Conservation (phyloP, 1,140 invertebrate species). For the Drosophila equinoxialis region DNA sequence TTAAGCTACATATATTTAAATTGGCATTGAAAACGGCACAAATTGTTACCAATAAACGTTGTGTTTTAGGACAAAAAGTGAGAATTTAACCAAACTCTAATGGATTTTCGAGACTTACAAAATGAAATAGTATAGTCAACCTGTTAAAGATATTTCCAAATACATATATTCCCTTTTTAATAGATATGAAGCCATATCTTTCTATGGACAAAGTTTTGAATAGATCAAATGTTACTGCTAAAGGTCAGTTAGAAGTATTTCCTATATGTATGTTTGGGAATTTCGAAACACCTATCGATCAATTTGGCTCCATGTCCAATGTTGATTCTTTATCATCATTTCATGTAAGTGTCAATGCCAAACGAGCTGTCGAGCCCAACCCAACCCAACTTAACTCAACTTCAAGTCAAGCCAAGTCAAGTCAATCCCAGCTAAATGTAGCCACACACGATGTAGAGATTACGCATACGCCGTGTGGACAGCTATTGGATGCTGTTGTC, state of each 20-base stretch:
- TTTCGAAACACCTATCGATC: slow-evolving; percentile 4
- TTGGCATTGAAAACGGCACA: no score
- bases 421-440: slow-evolving; percentile 6
- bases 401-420: neutral
- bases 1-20: no score
- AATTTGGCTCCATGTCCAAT: neutral
- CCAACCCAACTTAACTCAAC: neutral
- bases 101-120: no score
- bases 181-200: no score
- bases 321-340: slow-evolving; percentile 34
- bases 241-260: neutral
- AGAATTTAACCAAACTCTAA: no score
- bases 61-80: no score
- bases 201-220: no score
- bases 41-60: no score
- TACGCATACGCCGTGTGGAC: slow-evolving; percentile 39
- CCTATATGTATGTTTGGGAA: neutral
- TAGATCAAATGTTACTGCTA: neutral
- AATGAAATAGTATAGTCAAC: no score
- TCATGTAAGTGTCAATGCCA: slow-evolving; percentile 40
- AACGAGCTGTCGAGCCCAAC: slow-evolving; percentile 13
- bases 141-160: no score
- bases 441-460: slow-evolving; percentile 22
- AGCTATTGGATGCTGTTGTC: slow-evolving; percentile 46
- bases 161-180: no score